Evolutionary conservation across 23 tunicate species (phyloP), one percentile per base, ranked within the genome.

Genomic region (Aplidium turbinatum): DNA sequence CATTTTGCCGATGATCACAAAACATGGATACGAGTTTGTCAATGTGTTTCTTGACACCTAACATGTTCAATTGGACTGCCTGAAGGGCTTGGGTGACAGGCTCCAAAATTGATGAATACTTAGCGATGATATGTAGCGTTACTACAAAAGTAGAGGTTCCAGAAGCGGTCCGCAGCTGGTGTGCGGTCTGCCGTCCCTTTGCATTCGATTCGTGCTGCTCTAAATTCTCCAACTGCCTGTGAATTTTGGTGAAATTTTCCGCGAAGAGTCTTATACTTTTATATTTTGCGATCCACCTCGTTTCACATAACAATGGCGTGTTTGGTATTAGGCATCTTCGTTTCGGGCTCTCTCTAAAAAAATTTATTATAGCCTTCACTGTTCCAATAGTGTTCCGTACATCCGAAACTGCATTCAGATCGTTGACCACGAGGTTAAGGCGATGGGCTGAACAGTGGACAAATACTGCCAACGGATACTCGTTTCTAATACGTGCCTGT

Each of bases 301-400:
- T 42, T 42, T 42, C 13, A 54, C 60, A 54, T 54, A 54, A 25
- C 60, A 54, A 54, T 54, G 60, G 60, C 60, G 60, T 54, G 60
- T 54, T 11, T n/a, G 60, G 60, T 54, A 54, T n/a, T 11, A 54
- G 60, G 60, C 19, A n/a, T 54, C 23, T 54, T 54, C 21, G 60
- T 11, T 54, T 54, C 22, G 60, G 60, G 60, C 23, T 54, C 60
- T 54, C 23, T 54, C 23, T 54, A 25, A 54, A 54, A 54, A 54
- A 54, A 18, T 54, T 54, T 54, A 54, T n/a, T 11, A 54, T n/a
- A 25, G 23, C 60, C 23, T n/a, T 54, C 60, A 54, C 60, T n/a
- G 60, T 54, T 54, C 23, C 23, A 54, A 11, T 54, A 4, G 60
- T 54, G 60, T 54, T 54, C 23, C 60, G 60, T 16, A 54, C 23